Conservation (phyloP, 23 tunicate genomes). For the Oikopleura albicans region DNA sequence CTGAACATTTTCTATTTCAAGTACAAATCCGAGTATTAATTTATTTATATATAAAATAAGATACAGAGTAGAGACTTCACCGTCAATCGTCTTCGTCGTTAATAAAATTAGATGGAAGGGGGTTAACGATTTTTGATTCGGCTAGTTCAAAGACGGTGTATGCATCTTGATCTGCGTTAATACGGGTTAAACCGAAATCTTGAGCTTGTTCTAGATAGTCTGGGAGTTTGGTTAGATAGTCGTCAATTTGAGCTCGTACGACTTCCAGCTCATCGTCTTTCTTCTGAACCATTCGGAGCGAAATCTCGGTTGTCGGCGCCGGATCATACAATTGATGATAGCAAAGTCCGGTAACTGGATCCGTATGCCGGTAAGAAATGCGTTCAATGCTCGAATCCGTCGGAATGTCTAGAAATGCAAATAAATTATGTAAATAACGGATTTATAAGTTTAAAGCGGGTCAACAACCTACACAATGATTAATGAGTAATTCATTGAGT, state of each 20-base stretch:
- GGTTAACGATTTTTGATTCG: constrained; percentile 50
- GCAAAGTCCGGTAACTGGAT: constrained; percentile 65
- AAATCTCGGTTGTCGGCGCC: constrained; percentile 38
- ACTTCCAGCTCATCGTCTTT: constrained; percentile 35
- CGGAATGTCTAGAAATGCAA: constrained; percentile 63
- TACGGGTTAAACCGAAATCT: too few species aligned
- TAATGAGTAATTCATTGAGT: too few species aligned
- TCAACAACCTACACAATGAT: too few species aligned
- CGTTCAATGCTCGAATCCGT: constrained; percentile 61
- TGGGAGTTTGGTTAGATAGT: too few species aligned
- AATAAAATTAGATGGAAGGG: constrained; percentile 39
- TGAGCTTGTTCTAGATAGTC: too few species aligned
- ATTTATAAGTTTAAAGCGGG: too few species aligned
- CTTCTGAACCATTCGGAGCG: constrained; percentile 34
- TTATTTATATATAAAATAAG: too few species aligned
- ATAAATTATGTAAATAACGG: constrained; percentile 46
- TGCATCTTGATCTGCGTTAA: constrained; percentile 93
- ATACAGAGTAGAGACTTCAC: too few species aligned
- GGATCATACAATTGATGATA: constrained; percentile 68
- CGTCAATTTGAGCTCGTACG: constrained; percentile 28
- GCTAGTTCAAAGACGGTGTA: constrained; percentile 61
- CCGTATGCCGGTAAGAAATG: constrained; percentile 39
- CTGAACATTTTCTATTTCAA: too few species aligned
- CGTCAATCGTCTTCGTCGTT: constrained; percentile 24
- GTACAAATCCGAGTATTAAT: too few species aligned